A percentile compares a stretch with the other conserved stretches of the same genome.
phyloP scores from a whole-genome alignment of 2,113 vertebrate species.

The Microtus richardsoni region DNA sequence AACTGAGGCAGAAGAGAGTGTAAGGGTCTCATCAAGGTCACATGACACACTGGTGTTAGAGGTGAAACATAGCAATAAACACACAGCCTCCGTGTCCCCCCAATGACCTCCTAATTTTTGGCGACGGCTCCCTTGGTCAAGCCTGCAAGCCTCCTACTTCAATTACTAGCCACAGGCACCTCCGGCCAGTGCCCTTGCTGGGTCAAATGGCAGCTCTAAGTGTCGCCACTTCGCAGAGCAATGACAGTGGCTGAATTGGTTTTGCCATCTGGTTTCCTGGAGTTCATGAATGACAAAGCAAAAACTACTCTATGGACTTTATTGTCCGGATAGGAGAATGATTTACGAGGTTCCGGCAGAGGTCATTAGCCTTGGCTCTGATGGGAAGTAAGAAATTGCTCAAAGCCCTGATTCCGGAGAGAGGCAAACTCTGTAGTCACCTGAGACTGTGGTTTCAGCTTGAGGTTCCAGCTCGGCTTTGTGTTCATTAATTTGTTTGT shows the following conservation, averaged over 20 bases:
- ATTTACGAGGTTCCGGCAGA: slow-evolving; percentile 40
- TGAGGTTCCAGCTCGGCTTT: slow-evolving; percentile 14
- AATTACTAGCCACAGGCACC: not conserved
- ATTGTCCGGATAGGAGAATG: slow-evolving; percentile 22
- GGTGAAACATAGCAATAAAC: not conserved
- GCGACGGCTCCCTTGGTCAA: not conserved
- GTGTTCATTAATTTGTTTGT: slow-evolving; percentile 55
- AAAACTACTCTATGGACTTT: not conserved
- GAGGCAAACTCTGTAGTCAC: slow-evolving; percentile 26
- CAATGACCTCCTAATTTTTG: not conserved
- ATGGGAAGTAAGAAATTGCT: slow-evolving; percentile 39
- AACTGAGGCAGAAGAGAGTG: not conserved
- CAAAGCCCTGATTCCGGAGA: slow-evolving; percentile 38
- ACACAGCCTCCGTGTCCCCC: rapidly evolving
- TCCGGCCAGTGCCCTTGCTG: not conserved
- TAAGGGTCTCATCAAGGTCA: not conserved
- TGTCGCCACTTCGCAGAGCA: not conserved
- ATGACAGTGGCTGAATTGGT: not conserved
- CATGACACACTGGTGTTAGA: not conserved
- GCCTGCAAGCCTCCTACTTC: not conserved
- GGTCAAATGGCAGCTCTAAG: not conserved
- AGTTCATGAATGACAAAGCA: not conserved
- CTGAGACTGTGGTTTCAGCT: slow-evolving; percentile 63
- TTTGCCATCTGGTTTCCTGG: slow-evolving; percentile 1
- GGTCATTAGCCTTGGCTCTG: not conserved